phyloP scores from a whole-genome alignment of 2,888 invertebrate genomes.

The Diaperis boleti region DNA sequence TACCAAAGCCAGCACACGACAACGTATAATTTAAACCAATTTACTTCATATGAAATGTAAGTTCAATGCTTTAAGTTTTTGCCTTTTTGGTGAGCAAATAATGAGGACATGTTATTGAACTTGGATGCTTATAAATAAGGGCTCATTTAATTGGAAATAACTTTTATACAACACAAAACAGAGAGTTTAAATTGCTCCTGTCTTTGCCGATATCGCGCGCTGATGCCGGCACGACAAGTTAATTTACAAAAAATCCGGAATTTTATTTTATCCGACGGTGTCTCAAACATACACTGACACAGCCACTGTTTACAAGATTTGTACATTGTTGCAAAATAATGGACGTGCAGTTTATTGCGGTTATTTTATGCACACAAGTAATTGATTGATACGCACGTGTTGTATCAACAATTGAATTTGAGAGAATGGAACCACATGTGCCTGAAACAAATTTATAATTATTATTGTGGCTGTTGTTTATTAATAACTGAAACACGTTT shows the following conservation, averaged over 20 bases:
- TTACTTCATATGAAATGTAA: too few relatives aligned
- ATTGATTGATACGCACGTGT: too few relatives aligned
- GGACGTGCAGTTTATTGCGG: too few relatives aligned
- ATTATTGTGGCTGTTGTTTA: too few relatives aligned
- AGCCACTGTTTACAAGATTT: not conserved
- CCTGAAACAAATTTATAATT: too few relatives aligned
- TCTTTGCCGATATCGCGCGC: not conserved
- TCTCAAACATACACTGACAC: not conserved
- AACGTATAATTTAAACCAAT: too few relatives aligned
- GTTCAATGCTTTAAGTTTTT: slow-evolving; percentile 29
- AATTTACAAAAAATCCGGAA: not conserved
- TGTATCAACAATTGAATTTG: too few relatives aligned
- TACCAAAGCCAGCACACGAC: slow-evolving; percentile 25
- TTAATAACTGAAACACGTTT: too few relatives aligned
- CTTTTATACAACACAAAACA: slow-evolving; percentile 8
- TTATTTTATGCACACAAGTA: too few relatives aligned
- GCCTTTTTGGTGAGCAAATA: slow-evolving; percentile 12
- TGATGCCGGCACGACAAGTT: not conserved
- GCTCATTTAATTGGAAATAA: slow-evolving; percentile 31
- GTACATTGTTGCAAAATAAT: too few relatives aligned
- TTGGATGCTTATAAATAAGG: slow-evolving; percentile 22
- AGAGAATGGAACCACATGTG: too few relatives aligned
- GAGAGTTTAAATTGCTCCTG: slow-evolving; percentile 19
- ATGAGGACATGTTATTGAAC: slow-evolving; percentile 27
- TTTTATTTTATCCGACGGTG: not conserved